Percentiles rank a stretch among this genome's conserved stretches.
phyloP scores from a whole-genome alignment of 2,888 invertebrate genomes.

The Atethmia centrago region DNA sequence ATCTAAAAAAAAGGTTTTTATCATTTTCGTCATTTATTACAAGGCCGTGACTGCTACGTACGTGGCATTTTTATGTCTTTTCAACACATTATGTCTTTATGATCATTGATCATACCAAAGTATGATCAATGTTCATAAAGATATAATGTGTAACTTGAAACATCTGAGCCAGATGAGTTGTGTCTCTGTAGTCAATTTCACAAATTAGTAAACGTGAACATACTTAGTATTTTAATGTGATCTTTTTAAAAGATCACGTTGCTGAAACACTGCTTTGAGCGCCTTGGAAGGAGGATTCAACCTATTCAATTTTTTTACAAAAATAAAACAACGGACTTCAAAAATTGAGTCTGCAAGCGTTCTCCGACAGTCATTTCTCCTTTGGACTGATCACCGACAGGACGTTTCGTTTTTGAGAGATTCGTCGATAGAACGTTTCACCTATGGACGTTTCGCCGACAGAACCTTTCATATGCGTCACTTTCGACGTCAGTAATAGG shows the following conservation, averaged over 20 bases:
- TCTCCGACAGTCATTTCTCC: no score
- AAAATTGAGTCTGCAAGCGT: no score
- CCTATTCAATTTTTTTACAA: no score
- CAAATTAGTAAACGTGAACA: neutral
- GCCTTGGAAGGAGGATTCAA: neutral
- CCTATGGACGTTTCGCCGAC: no score
- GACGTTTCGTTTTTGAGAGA: no score
- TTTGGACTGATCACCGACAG: no score
- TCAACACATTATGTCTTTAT: conserved; percentile 45
- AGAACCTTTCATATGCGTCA: no score
- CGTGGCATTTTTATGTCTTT: conserved; percentile 49
- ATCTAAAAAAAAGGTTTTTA: conserved; percentile 47
- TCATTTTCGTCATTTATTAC: conserved; percentile 43
- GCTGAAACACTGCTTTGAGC: neutral
- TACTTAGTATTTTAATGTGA: neutral
- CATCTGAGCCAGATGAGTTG: neutral
- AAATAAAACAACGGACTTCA: no score
- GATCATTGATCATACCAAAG: conserved; percentile 34
- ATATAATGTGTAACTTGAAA: no score
- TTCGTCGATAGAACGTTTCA: no score
- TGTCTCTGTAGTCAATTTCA: conserved; percentile 21
- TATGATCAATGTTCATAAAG: no score
- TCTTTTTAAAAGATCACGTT: neutral
- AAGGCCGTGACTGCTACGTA: neutral
- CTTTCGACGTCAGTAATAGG: no score